These are phyloP conservation scores for Oceanodroma leucorhoa DNA, from an alignment of 2,797 vertebrate species.

Conservation along the genomic window DNA sequence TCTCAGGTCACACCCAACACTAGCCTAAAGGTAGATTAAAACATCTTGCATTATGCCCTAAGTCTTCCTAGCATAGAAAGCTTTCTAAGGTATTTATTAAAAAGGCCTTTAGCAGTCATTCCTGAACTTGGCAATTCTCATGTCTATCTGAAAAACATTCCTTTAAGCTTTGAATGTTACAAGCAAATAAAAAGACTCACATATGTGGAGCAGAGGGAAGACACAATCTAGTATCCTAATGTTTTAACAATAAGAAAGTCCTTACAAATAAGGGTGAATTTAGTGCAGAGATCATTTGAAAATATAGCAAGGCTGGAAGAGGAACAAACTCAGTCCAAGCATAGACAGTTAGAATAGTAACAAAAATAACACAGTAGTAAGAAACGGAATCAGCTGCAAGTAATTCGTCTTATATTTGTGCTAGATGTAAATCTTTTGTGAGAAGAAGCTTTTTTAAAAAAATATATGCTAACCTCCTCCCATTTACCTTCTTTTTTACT, in stretches of 20 bases:
- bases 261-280: not conserved
- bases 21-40: not conserved
- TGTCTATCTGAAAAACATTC: not conserved
- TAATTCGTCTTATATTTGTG: not conserved
- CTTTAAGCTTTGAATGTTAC: not conserved
- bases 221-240: not conserved
- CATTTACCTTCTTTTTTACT: not conserved
- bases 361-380: not conserved
- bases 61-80: not conserved
- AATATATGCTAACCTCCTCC: not conserved
- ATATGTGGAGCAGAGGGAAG: not conserved
- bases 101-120: not conserved
- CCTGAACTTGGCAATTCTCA: not conserved
- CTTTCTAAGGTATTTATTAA: not conserved
- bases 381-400: not conserved
- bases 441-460: not conserved
- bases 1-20: not conserved
- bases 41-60: not conserved
- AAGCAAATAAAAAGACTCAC: not conserved
- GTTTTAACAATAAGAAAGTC: not conserved
- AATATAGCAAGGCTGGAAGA: not conserved
- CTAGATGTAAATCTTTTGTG: not conserved
- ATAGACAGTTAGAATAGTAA: not conserved
- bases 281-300: not conserved
- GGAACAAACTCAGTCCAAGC: not conserved